Evolutionary conservation across 2,888 invertebrate genomes (phyloP).

Genomic region (Entomobrya multifasciata): DNA sequence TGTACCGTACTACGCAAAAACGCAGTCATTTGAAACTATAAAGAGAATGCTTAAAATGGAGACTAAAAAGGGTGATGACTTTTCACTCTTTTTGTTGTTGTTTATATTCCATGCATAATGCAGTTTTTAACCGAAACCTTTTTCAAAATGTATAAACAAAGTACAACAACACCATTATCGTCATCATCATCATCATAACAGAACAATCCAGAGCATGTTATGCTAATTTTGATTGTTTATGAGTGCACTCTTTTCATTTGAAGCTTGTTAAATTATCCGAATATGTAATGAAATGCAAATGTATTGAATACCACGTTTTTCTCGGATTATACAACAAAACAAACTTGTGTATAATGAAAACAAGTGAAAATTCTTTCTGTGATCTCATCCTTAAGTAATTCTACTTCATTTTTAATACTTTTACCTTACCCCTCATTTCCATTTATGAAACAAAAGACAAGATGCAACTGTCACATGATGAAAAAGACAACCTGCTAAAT

Average conservation of each 20-base stretch:
- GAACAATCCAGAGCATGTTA: slow-evolving; percentile 52
- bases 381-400: slow-evolving; percentile 29
- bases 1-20: too few relatives aligned
- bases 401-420: too few relatives aligned
- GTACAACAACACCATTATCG: slow-evolving; percentile 16
- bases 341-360: too few relatives aligned
- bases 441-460: slow-evolving; percentile 21
- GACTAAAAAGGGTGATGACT: slow-evolving; percentile 50
- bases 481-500: slow-evolving; percentile 33
- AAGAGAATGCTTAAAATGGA: slow-evolving; percentile 10
- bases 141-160: background rate
- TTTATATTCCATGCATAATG: background rate
- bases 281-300: background rate
- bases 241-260: slow-evolving; percentile 31
- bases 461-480: slow-evolving; percentile 48
- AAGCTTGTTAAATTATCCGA: slow-evolving; percentile 40
- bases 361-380: background rate
- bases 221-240: slow-evolving; percentile 62
- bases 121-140: slow-evolving; percentile 10
- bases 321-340: background rate
- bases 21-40: too few relatives aligned
- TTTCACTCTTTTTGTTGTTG: slow-evolving; percentile 15
- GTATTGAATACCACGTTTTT: slow-evolving; percentile 4
- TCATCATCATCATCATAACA: slow-evolving; percentile 3
- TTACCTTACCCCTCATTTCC: background rate